These are phyloP conservation scores for Hylaeus volcanicus DNA, from an alignment of 1,140 invertebrate species.

Conservation along the genomic window DNA sequence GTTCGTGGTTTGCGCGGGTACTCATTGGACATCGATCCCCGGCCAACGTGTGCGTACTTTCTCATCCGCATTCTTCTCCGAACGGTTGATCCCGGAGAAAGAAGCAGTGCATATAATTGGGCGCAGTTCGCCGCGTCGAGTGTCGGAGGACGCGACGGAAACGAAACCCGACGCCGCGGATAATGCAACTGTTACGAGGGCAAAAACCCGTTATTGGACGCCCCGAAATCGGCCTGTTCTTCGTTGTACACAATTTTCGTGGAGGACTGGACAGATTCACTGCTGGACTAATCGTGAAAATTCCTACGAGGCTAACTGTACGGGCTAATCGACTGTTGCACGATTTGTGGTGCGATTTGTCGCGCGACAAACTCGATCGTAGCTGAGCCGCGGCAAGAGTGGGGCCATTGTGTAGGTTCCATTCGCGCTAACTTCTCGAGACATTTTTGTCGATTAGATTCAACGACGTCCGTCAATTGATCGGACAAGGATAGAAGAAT, in stretches of 20 bases:
- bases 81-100: conserved; percentile 22
- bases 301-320: neutral
- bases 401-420: too few species aligned
- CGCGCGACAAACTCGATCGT: too few species aligned
- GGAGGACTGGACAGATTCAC: neutral
- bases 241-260: neutral
- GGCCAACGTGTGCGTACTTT: conserved; percentile 18
- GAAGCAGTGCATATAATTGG: conserved; percentile 40
- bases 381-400: too few species aligned
- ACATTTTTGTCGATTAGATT: too few species aligned
- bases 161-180: conserved; percentile 52
- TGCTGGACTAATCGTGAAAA: neutral
- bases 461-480: too few species aligned
- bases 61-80: conserved; percentile 48
- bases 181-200: conserved; percentile 56
- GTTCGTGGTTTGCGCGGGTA: conserved; percentile 10
- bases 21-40: conserved; percentile 29
- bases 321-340: too few species aligned
- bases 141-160: conserved; percentile 30
- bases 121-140: neutral
- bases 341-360: too few species aligned
- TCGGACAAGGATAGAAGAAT: too few species aligned
- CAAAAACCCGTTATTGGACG: conserved; percentile 64
- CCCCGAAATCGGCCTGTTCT: conserved; percentile 40
- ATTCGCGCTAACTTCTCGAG: too few species aligned